phyloP scores from a whole-genome alignment of 2,113 vertebrate genomes.

The Oryzias celebensis region DNA sequence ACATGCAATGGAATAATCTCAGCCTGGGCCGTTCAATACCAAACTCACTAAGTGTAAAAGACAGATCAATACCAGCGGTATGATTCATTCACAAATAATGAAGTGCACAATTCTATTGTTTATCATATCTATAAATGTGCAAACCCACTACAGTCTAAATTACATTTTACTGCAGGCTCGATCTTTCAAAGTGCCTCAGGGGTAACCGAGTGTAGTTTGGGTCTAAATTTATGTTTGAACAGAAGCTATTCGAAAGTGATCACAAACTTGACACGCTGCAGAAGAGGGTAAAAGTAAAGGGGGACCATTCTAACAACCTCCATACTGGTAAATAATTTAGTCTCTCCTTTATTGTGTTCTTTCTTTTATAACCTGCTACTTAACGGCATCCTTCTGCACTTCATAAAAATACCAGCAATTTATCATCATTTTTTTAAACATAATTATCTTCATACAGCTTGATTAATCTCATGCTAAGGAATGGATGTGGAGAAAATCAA shows the following conservation, averaged over 20 bases:
- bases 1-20: not conserved
- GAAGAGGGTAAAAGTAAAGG: not conserved
- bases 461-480: not conserved
- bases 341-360: not conserved
- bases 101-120: not conserved
- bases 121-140: no score
- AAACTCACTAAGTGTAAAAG: not conserved
- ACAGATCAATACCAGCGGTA: not conserved
- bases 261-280: not conserved
- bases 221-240: not conserved
- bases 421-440: not conserved
- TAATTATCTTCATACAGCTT: not conserved
- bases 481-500: not conserved
- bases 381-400: not conserved
- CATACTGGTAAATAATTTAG: no score
- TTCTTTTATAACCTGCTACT: not conserved
- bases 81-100: not conserved
- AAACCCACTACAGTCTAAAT: no score
- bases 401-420: conserved; percentile 4
- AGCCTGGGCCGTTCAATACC: not conserved
- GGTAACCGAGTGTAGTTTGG: not conserved
- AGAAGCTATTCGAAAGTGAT: not conserved
- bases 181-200: not conserved
- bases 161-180: not conserved
- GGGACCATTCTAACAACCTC: no score